Percentiles rank a stretch among this genome's conserved stretches.
These are phyloP conservation scores for Plecturocebus donacophilus DNA, from an alignment of 2,113 vertebrate species.

Conservation along the genomic window DNA sequence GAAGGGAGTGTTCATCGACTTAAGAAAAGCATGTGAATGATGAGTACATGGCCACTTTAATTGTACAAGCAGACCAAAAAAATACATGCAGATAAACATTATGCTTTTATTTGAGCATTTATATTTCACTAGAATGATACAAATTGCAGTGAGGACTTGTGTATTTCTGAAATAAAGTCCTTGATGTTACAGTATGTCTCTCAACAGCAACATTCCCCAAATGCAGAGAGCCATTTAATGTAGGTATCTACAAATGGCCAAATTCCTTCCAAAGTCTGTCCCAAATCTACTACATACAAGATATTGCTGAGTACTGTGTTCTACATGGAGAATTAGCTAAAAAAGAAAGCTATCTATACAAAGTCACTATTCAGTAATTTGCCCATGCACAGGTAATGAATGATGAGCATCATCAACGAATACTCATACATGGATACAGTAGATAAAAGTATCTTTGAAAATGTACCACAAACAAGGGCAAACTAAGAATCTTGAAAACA, in stretches of 20 bases:
- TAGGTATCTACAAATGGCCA: neutral
- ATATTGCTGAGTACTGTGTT: neutral
- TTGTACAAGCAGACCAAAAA: neutral
- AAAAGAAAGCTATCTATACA: neutral
- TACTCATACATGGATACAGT: neutral
- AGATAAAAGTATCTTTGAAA: neutral
- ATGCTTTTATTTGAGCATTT: neutral
- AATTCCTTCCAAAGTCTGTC: neutral
- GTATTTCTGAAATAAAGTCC: neutral
- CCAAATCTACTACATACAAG: neutral
- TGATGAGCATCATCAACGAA: neutral
- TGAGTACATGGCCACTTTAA: neutral
- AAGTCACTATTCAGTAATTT: neutral
- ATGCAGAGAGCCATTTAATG: neutral
- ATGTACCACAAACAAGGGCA: neutral
- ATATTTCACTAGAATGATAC: neutral
- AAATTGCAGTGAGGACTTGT: neutral
- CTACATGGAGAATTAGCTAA: neutral
- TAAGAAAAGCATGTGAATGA: neutral
- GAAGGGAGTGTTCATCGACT: neutral
- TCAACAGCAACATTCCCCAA: neutral
- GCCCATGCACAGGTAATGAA: neutral
- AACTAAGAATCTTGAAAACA: neutral
- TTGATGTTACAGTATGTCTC: neutral
- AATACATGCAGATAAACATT: neutral